These are phyloP conservation scores for Ifrita kowaldi DNA, from an alignment of 2,113 vertebrate species.

Conservation along the genomic window DNA sequence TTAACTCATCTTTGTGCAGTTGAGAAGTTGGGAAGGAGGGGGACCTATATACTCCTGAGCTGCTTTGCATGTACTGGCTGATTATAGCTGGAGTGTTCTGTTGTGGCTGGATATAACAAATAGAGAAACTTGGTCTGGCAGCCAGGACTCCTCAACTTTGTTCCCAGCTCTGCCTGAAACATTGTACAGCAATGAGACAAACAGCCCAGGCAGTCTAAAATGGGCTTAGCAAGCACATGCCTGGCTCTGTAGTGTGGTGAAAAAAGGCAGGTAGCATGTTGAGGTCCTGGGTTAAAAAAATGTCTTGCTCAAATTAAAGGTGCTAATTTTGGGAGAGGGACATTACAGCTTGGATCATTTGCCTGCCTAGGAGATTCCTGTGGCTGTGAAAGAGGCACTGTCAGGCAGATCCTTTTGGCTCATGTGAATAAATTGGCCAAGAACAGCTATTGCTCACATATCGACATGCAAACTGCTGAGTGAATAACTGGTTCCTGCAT, in stretches of 20 bases:
- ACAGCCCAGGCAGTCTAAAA: neutral
- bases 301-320: neutral
- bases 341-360: neutral
- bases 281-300: neutral
- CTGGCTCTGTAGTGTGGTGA: neutral
- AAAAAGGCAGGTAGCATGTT: neutral
- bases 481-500: neutral
- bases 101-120: neutral
- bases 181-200: neutral
- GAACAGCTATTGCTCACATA: neutral
- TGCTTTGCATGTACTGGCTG: neutral
- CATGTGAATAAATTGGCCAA: neutral
- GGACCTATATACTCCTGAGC: slow-evolving; percentile 6
- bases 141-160: neutral
- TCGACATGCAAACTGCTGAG: neutral
- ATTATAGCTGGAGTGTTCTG: neutral
- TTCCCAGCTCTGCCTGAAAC: neutral
- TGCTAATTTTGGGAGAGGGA: neutral
- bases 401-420: neutral
- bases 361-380: neutral
- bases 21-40: neutral
- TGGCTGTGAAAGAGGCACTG: neutral
- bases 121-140: neutral
- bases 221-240: neutral
- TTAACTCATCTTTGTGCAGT: neutral